A percentile compares a stretch with the other conserved stretches of the same genome.
These are phyloP conservation scores for Mormyrus lacerda DNA, from an alignment of 2,113 vertebrate genomes.

Conservation along the genomic window DNA sequence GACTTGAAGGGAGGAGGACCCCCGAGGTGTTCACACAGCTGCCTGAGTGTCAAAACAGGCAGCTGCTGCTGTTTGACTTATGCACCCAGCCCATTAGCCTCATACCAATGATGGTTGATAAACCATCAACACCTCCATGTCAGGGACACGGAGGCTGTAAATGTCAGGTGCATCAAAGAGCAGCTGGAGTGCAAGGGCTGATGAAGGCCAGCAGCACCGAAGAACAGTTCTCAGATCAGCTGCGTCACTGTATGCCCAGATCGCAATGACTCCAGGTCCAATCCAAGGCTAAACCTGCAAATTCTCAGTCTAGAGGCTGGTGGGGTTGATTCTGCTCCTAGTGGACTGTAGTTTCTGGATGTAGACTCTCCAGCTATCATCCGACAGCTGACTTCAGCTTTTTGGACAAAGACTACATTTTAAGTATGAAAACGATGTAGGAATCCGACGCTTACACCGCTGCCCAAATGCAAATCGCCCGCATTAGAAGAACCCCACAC, in stretches of 20 bases:
- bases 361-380: not conserved
- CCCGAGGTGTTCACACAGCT: not conserved
- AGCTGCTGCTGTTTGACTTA: not conserved
- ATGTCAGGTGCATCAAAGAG: not conserved
- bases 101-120: not conserved
- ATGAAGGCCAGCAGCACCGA: not conserved
- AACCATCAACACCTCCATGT: not conserved
- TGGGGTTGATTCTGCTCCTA: not conserved
- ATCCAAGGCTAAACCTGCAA: not conserved
- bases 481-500: not conserved
- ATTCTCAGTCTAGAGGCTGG: not conserved
- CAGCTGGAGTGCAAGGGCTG: not conserved
- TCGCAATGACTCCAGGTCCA: not conserved
- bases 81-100: not conserved
- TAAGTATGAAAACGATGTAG: not conserved
- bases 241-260: not conserved
- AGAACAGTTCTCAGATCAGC: not conserved
- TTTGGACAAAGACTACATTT: not conserved
- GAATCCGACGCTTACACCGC: not conserved
- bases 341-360: not conserved
- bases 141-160: not conserved
- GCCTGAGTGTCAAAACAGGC: not conserved
- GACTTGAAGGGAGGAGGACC: not conserved
- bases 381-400: not conserved
- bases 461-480: not conserved